Percentiles rank a stretch among this genome's conserved stretches.
phyloP scores from a whole-genome alignment of 2,888 invertebrate species.

The Tryphoninae sp. region DNA sequence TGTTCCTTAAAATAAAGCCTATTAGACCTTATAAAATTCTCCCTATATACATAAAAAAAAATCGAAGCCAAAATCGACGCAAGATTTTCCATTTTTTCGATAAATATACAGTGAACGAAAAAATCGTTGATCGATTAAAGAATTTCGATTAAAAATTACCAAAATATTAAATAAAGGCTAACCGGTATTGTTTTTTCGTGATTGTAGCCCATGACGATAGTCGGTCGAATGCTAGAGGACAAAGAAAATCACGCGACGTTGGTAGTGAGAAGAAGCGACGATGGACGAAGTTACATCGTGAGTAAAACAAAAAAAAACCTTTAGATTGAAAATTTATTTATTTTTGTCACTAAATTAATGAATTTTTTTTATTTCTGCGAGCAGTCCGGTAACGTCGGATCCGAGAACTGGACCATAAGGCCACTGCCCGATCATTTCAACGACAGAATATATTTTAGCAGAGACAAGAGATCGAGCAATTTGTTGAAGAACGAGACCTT shows the following conservation, averaged over 20 bases:
- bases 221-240: conserved; percentile 43
- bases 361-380: not conserved
- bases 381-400: conserved; percentile 51
- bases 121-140: not conserved
- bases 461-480: conserved; percentile 19
- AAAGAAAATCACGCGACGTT: conserved; percentile 37
- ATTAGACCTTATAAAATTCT: no score
- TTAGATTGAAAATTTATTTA: not conserved
- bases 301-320: conserved; percentile 12
- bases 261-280: conserved; percentile 29
- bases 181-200: not conserved
- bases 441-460: not conserved
- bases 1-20: no score
- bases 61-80: no score
- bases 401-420: conserved; percentile 38
- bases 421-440: conserved; percentile 56
- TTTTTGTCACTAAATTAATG: not conserved
- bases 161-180: not conserved
- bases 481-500: not conserved
- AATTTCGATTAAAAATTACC: not conserved
- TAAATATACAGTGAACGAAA: no score
- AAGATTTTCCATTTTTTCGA: no score
- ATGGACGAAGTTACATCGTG: conserved; percentile 34
- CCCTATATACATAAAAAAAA: no score
- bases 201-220: conserved; percentile 36